Percentiles rank a stretch among this genome's conserved stretches.
Conservation (phyloP, 2,797 vertebrate genomes). For the Morus bassanus region DNA sequence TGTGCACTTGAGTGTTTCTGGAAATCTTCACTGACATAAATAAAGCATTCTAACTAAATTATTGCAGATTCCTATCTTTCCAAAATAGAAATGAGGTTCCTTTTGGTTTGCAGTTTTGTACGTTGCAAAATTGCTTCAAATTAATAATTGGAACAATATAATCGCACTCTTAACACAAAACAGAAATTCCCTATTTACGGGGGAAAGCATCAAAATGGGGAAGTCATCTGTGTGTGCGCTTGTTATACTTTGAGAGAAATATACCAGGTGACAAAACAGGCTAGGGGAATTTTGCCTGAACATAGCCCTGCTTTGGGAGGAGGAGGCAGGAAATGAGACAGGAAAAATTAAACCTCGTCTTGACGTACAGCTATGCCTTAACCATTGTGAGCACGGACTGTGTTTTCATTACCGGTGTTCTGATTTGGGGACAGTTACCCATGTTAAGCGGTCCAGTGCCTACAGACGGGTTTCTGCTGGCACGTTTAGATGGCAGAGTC, state of each 20-base stretch:
- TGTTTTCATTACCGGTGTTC: background rate
- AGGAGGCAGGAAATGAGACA: background rate
- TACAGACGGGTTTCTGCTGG: fast-evolving
- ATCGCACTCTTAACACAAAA: background rate
- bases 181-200: background rate
- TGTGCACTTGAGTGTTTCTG: background rate
- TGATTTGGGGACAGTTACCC: background rate
- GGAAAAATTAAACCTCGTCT: fast-evolving
- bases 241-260: background rate
- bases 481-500: background rate
- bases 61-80: background rate
- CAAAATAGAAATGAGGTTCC: background rate
- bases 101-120: background rate
- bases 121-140: background rate
- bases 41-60: background rate
- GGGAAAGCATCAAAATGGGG: background rate
- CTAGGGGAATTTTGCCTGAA: background rate
- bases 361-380: background rate
- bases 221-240: fast-evolving
- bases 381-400: fast-evolving
- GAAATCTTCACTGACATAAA: background rate
- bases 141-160: background rate
- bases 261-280: background rate
- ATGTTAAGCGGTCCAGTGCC: background rate
- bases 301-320: fast-evolving